Evolutionary conservation across 1,140 invertebrate genomes (phyloP), one percentile per base, ranked within the genome.

Genomic region (Drosophila persimilis): DNA sequence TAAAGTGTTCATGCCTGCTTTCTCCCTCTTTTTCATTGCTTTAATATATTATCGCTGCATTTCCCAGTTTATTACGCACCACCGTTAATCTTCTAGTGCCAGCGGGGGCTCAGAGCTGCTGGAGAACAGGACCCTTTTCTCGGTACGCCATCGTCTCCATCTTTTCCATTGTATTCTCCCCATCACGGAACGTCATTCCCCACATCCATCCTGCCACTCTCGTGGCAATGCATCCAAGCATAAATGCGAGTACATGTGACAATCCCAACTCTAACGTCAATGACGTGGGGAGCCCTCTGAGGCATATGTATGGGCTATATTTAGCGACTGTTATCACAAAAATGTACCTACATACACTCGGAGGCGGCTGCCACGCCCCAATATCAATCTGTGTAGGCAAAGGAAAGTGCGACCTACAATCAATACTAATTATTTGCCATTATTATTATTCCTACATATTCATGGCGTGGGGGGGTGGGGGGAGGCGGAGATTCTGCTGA

Each of bases 391-490:
- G 8, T 31, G 2, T 9, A 9, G 31, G 8, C 66, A 47, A 73
- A 62, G 50, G 60, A 13, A 31, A 53, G 58, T 29, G 46, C 63
- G 76, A 73, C 70, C 71, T 79, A 69, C 70, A 79, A 60, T 80
- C 77, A 86, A 86, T 85, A 85, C 61, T 80, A 74, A 85, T 85
- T 86, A 86, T 61, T 81, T 77, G 62, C 51, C 66, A 70, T 77
- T 85, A 80, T 85, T 69, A 78, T 60, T 61, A 64, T 81, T 60
- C 51, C 59, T 44, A 62, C 63, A 51, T 55, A 77, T 75, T 55
- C 44, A 51, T 44, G 13, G 31, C 2, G 31, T 8, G 17, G 17
- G 17, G 31, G 8, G 31, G 31, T n/a, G n/a, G 15, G 15, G 15
- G 9, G 0, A 35, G 31, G 8, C 8, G 9, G 44, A 67, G 63